Evolutionary conservation across 2,113 vertebrate genomes (phyloP).

Genomic region (Peucedramus taeniatus): DNA sequence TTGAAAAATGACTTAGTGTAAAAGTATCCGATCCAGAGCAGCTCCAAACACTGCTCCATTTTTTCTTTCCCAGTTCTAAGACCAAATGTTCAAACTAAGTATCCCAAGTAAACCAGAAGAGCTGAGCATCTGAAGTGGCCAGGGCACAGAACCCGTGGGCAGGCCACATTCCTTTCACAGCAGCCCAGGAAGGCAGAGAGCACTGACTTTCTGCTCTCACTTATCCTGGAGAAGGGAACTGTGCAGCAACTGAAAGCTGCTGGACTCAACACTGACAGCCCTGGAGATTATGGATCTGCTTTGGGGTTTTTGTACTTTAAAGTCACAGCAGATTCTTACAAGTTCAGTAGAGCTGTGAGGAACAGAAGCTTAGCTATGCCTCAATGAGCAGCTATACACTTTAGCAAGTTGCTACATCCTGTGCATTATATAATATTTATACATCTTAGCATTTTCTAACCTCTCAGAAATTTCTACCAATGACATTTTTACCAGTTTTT

Average conservation of each 20-base stretch:
- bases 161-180: not conserved
- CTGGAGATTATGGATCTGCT: not conserved
- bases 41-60: not conserved
- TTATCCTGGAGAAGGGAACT: not conserved
- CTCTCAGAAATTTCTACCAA: not conserved
- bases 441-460: not conserved
- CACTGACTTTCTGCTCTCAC: not conserved
- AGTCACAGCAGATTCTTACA: not conserved
- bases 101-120: not conserved
- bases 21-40: not conserved
- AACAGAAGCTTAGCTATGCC: not conserved
- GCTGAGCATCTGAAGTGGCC: not conserved
- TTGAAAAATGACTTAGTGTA: not conserved
- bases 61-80: not conserved
- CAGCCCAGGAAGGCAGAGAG: not conserved
- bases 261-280: not conserved
- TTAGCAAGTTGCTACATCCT: not conserved
- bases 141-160: not conserved
- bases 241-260: not conserved
- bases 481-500: not conserved
- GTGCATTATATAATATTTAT: slow-evolving; percentile 8
- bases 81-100: not conserved
- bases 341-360: not conserved
- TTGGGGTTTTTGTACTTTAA: not conserved
- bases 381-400: not conserved